Conservation (phyloP, 2,888 invertebrate species). For the Panopea generosa region DNA sequence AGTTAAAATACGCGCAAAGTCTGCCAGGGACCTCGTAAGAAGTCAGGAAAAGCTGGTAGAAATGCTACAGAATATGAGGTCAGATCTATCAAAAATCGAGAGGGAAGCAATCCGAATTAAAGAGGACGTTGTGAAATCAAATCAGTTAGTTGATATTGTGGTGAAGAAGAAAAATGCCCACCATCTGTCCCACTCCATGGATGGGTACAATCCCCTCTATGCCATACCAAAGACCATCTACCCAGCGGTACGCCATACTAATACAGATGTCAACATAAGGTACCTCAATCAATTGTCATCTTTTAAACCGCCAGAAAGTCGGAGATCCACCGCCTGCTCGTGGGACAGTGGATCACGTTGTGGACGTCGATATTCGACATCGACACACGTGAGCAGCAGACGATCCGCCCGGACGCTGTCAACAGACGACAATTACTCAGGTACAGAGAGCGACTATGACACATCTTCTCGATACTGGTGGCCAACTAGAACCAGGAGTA, state of each 20-base stretch:
- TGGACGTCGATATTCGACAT: constrained; percentile 2
- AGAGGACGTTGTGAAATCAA: constrained; percentile 56
- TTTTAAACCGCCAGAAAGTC: not conserved
- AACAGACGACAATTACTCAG: constrained; percentile 25
- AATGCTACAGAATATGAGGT: constrained; percentile 50
- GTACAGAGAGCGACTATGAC: constrained; percentile 48
- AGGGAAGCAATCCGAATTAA: constrained; percentile 51
- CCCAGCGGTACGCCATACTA: not conserved
- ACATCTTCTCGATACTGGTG: not conserved
- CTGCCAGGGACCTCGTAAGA: constrained; percentile 50
- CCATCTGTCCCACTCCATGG: constrained; percentile 18
- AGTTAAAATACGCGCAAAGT: constrained; percentile 15
- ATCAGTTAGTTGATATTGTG: constrained; percentile 44
- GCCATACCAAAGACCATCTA: constrained; percentile 33
- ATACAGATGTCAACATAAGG: constrained; percentile 1
- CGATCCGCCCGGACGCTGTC: not conserved
- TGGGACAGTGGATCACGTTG: not conserved
- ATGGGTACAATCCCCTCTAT: constrained; percentile 45
- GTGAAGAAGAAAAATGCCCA: constrained; percentile 25
- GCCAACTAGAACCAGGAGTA: not conserved
- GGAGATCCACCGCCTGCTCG: not conserved
- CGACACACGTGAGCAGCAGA: not conserved
- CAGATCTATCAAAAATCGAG: constrained; percentile 54
- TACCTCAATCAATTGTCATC: constrained; percentile 28
- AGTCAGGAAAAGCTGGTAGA: constrained; percentile 46